Conservation (phyloP, 2,888 invertebrate genomes). For the Callinectes sapidus region DNA sequence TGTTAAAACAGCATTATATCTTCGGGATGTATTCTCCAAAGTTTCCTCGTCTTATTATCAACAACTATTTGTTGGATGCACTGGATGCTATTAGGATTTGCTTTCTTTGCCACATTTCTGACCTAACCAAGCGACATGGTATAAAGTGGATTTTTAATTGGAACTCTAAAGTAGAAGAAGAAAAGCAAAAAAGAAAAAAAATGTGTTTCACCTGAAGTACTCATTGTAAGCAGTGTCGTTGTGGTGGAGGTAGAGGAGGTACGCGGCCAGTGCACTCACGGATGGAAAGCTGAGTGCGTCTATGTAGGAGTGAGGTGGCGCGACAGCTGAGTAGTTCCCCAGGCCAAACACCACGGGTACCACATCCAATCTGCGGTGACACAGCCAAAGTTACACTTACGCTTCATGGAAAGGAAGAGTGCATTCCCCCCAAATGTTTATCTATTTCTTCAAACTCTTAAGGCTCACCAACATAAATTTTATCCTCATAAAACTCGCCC, state of each 20-base stretch:
- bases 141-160: too few species aligned
- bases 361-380: constrained; percentile 71
- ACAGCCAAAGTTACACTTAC: not conserved
- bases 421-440: not conserved
- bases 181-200: not conserved
- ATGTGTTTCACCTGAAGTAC: constrained; percentile 68
- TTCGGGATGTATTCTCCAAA: too few species aligned
- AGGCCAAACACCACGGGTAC: constrained; percentile 75
- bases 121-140: not conserved
- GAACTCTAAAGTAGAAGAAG: not conserved
- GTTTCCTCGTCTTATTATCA: not conserved
- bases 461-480: too few species aligned
- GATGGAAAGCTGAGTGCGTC: constrained; percentile 74
- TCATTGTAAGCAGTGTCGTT: constrained; percentile 73
- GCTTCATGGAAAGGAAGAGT: not conserved
- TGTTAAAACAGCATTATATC: too few species aligned
- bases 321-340: constrained; percentile 74
- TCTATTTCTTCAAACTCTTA: too few species aligned
- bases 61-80: not conserved
- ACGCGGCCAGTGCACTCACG: constrained; percentile 74
- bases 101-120: not conserved
- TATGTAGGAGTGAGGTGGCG: constrained; percentile 75
- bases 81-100: not conserved
- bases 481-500: too few species aligned
- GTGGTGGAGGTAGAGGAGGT: constrained; percentile 73